Evolutionary conservation across 2,113 vertebrate species (phyloP).

Genomic region (Carassius auratus): DNA sequence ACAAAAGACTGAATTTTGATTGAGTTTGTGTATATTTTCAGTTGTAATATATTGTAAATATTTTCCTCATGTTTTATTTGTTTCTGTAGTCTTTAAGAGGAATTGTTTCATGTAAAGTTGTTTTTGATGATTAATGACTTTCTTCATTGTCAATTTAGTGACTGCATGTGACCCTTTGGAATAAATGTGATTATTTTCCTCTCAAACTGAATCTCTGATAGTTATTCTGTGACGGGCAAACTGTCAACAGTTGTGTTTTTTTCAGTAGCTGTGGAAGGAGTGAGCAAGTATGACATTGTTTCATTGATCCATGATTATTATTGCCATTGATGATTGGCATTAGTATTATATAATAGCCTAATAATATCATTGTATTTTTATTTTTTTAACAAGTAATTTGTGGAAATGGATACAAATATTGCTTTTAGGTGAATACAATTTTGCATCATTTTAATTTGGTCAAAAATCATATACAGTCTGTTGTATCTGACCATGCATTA

Average conservation of each 20-base stretch:
- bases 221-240: neutral
- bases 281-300: conserved; percentile 64
- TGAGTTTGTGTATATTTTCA: conserved; percentile 34
- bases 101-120: conserved; percentile 86
- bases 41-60: conserved; percentile 91
- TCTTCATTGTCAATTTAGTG: conserved; percentile 70
- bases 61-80: conserved; percentile 70
- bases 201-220: conserved; percentile 69
- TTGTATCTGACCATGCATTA: neutral
- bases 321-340: neutral
- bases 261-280: conserved; percentile 74
- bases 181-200: conserved; percentile 86
- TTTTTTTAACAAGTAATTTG: neutral
- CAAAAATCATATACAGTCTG: too few species aligned
- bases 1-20: conserved; percentile 33
- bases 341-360: neutral
- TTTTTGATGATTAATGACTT: conserved; percentile 77
- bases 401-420: neutral
- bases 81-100: conserved; percentile 77
- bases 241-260: neutral
- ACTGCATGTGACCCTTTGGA: conserved; percentile 74
- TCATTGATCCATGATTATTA: neutral
- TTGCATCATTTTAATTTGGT: neutral
- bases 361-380: too few species aligned
- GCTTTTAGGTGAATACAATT: neutral